phyloP scores from a whole-genome alignment of 2,113 vertebrate species.

The Corythaixoides concolor region DNA sequence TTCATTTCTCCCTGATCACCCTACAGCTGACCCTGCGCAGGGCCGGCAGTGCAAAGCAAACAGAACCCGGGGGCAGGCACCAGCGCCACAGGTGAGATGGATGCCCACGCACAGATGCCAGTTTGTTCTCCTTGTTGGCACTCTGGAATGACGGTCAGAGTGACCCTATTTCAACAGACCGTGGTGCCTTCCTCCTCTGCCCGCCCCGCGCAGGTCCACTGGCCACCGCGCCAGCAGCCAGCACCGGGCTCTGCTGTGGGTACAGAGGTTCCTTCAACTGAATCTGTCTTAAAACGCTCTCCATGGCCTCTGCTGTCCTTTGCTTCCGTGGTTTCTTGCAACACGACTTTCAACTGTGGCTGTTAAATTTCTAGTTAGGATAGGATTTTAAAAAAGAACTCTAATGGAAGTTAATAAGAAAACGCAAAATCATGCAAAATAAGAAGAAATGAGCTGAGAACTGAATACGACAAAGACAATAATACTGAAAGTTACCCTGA shows the following conservation, averaged over 20 bases:
- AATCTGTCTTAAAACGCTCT: background rate
- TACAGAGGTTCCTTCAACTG: background rate
- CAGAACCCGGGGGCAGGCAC: background rate
- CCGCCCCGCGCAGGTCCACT: background rate
- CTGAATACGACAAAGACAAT: too few relatives aligned
- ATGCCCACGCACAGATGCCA: accelerated
- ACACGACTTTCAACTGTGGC: background rate
- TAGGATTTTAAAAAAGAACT: background rate
- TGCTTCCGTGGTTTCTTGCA: background rate
- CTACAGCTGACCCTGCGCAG: too few relatives aligned
- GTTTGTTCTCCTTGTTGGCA: too few relatives aligned
- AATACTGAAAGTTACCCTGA: accelerated
- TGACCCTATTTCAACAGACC: background rate
- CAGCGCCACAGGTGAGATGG: accelerated
- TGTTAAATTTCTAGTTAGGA: background rate
- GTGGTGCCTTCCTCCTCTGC: background rate
- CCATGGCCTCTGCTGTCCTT: background rate
- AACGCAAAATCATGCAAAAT: background rate
- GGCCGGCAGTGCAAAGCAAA: too few relatives aligned
- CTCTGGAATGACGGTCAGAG: background rate
- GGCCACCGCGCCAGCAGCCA: background rate
- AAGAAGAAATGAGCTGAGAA: background rate
- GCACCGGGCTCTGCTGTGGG: background rate
- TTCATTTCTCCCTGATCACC: background rate
- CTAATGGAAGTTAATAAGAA: background rate